Conservation (phyloP, 2,888 invertebrate genomes). For the Clistopyga incitator region DNA sequence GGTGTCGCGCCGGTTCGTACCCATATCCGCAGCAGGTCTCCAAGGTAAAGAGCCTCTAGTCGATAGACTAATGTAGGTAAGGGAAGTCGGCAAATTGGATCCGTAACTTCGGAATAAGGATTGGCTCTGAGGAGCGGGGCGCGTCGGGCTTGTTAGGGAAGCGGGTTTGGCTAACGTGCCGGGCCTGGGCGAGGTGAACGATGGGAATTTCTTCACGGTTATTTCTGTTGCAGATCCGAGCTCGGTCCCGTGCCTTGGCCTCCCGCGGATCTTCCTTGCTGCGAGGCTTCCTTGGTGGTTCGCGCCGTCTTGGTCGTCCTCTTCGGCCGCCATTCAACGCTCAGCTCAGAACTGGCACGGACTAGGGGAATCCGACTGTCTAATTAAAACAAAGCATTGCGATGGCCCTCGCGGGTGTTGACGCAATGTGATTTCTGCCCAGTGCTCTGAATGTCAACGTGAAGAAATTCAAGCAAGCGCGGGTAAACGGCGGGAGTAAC, state of each 20-base stretch:
- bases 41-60: conserved; percentile 89
- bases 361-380: conserved; percentile 84
- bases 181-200: conserved; percentile 71
- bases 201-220: conserved; percentile 62
- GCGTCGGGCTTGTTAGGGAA: conserved; percentile 86
- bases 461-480: conserved; percentile 88
- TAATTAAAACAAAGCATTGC: conserved; percentile 85
- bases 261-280: conserved; percentile 77
- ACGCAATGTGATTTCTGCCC: conserved; percentile 88
- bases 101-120: conserved; percentile 89
- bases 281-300: no score
- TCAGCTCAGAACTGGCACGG: conserved; percentile 86
- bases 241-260: conserved; percentile 84
- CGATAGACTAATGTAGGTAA: conserved; percentile 89
- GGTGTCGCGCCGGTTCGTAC: conserved; percentile 86
- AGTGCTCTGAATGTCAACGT: conserved; percentile 89
- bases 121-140: conserved; percentile 90
- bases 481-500: conserved; percentile 87
- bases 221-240: conserved; percentile 73
- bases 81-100: conserved; percentile 89
- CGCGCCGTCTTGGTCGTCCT: no score
- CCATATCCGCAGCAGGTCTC: conserved; percentile 92
- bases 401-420: conserved; percentile 87
- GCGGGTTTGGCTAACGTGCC: conserved; percentile 73
- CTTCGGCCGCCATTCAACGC: no score